Conservation (phyloP, 2,888 invertebrate species). For the Plebejus argus region DNA sequence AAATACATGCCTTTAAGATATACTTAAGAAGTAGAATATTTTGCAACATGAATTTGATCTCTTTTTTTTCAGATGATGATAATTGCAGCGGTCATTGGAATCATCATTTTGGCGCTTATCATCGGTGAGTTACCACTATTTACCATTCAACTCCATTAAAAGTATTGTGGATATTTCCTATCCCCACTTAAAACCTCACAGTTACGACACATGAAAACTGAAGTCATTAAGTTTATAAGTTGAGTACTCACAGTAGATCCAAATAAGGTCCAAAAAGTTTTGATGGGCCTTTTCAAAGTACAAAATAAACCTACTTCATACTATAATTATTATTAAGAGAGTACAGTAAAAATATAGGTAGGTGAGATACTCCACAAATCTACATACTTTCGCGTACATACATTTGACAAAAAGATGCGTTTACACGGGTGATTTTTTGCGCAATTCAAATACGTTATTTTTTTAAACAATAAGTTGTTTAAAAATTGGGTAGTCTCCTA, state of each 20-base stretch:
- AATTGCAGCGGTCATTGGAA: slow-evolving; percentile 92
- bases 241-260: background rate
- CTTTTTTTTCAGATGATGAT: slow-evolving; percentile 89
- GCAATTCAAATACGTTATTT: background rate
- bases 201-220: slow-evolving; percentile 8
- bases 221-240: background rate
- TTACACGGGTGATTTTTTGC: background rate
- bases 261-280: background rate
- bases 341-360: background rate
- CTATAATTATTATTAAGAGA: background rate
- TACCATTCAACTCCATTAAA: too few relatives aligned
- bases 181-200: background rate
- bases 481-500: background rate
- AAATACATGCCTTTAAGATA: too few relatives aligned
- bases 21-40: too few relatives aligned
- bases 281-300: background rate
- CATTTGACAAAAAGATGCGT: background rate
- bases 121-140: slow-evolving; percentile 85
- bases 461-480: background rate
- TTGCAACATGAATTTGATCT: too few relatives aligned
- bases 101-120: slow-evolving; percentile 91
- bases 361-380: background rate
- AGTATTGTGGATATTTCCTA: background rate
- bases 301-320: background rate
- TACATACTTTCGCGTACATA: background rate